A percentile compares a stretch with the other conserved stretches of the same genome.
Conservation (phyloP, 2,797 vertebrate species). For the Huso huso region DNA sequence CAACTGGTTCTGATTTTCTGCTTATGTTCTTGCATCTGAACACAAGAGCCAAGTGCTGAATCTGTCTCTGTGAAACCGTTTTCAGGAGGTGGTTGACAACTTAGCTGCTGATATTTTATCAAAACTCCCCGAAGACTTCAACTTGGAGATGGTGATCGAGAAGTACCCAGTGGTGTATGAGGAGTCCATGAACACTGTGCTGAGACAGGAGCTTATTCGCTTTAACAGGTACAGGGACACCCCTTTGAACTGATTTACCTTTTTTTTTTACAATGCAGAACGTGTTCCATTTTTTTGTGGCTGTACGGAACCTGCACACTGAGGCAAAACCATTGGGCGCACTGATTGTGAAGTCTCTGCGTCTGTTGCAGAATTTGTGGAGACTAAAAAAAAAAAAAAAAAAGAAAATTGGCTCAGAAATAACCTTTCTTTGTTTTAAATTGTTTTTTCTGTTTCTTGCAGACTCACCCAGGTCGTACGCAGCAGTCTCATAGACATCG, state of each 20-base stretch:
- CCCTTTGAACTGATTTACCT: not conserved
- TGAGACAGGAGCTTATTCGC: constrained; percentile 82
- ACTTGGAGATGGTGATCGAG: constrained; percentile 63
- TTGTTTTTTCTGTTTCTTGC: constrained; percentile 12
- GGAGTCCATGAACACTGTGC: constrained; percentile 90
- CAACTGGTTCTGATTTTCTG: no score
- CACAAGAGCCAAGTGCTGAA: not conserved
- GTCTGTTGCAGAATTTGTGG: no score
- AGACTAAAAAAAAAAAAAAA: no score
- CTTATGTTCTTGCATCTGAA: no score
- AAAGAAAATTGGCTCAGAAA: no score
- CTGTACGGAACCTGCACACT: no score
- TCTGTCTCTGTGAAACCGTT: constrained; percentile 1
- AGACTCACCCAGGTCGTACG: constrained; percentile 78
- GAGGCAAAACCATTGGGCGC: no score
- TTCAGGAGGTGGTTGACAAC: constrained; percentile 80
- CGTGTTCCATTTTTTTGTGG: no score
- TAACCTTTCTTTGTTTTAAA: no score
- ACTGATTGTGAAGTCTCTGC: no score
- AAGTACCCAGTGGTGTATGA: constrained; percentile 78
- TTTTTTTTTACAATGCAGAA: not conserved
- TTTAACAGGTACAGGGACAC: constrained; percentile 75
- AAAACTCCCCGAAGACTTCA: constrained; percentile 74
- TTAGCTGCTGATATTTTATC: constrained; percentile 76
- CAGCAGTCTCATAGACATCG: constrained; percentile 69